A percentile compares a stretch with the other conserved stretches of the same genome.
Evolutionary conservation across 2,888 invertebrate species (phyloP).

Genomic region (Cheilosia urbana): DNA sequence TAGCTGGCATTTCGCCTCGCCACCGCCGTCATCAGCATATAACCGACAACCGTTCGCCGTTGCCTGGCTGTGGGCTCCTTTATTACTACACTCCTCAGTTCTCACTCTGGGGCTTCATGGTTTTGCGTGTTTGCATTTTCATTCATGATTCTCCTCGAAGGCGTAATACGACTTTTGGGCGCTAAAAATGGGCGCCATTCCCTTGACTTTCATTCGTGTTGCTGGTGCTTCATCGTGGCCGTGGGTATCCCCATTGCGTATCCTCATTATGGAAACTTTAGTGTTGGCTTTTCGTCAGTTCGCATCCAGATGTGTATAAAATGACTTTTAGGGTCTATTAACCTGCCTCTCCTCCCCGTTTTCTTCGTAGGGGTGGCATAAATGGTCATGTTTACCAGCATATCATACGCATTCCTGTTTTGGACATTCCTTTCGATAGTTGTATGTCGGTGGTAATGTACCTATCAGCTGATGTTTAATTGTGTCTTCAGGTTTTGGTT

Average conservation of each 20-base stretch:
- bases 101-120: constrained; percentile 39
- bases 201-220: constrained; percentile 34
- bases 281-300: constrained; percentile 52
- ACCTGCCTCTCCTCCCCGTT: not conserved
- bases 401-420: constrained; percentile 18
- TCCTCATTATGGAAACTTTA: constrained; percentile 29
- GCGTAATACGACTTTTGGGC: constrained; percentile 73
- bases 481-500: not conserved
- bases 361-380: constrained; percentile 21
- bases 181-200: constrained; percentile 70
- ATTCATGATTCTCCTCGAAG: constrained; percentile 75
- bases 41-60: constrained; percentile 5
- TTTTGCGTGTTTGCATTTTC: constrained; percentile 73
- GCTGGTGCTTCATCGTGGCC: constrained; percentile 24
- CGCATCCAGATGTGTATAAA: constrained; percentile 49
- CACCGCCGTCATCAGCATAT: constrained; percentile 9
- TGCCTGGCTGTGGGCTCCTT: constrained; percentile 14
- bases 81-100: constrained; percentile 47
- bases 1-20: constrained; percentile 18
- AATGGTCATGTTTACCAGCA: constrained; percentile 10
- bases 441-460: no score
- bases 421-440: no score
- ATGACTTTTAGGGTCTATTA: constrained; percentile 53
- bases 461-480: no score
- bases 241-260: not conserved